These are phyloP conservation scores for Benitochromis conjunctus DNA, from an alignment of 2,113 vertebrate genomes.

Conservation along the genomic window DNA sequence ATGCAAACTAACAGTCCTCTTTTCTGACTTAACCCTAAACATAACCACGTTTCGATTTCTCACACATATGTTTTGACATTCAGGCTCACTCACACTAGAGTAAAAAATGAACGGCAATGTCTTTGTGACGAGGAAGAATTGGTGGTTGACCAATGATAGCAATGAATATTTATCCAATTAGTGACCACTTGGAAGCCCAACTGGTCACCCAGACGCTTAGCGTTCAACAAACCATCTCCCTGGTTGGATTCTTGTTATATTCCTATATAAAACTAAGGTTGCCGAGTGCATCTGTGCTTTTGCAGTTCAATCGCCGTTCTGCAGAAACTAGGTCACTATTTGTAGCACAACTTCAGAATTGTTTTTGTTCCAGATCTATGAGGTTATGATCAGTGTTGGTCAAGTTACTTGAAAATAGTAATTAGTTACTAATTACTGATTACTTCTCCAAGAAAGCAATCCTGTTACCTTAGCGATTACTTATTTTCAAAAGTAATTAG, in stretches of 20 bases:
- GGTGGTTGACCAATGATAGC: neutral
- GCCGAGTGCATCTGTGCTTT: neutral
- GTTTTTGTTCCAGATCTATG: neutral
- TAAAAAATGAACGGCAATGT: rapidly evolving
- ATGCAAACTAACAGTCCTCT: neutral
- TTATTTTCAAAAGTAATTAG: too few species aligned
- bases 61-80: rapidly evolving
- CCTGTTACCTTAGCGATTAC: too few species aligned
- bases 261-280: neutral
- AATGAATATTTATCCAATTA: neutral
- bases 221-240: neutral
- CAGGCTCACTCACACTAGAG: neutral
- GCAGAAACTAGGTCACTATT: neutral
- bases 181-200: neutral
- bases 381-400: neutral
- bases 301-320: neutral
- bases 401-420: too few species aligned
- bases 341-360: neutral
- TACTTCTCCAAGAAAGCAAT: too few species aligned
- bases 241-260: neutral
- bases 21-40: neutral
- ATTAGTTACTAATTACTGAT: too few species aligned
- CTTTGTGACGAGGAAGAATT: neutral
- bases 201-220: neutral
- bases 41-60: neutral